Evolutionary conservation across 2,797 vertebrate genomes (phyloP).

Genomic region (Sebastes wilsoni): DNA sequence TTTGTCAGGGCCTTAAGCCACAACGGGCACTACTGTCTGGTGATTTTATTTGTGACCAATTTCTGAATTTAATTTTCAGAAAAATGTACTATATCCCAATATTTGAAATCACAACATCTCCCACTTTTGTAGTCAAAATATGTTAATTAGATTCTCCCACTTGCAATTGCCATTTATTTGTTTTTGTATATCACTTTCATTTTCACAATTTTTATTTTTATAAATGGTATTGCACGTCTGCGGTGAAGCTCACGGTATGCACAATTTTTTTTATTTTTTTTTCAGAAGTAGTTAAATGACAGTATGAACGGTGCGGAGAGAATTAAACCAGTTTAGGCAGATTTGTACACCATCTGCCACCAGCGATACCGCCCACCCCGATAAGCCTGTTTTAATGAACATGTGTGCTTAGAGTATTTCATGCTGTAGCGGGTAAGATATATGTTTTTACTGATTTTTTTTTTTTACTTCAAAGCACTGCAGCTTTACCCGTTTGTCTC

Average conservation of each 20-base stretch:
- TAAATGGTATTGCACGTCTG: not conserved
- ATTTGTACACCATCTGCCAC: constrained; percentile 12
- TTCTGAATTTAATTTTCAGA: not conserved
- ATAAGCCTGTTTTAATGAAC: not conserved
- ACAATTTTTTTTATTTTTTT: not conserved
- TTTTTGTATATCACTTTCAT: not conserved
- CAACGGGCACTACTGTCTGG: not conserved
- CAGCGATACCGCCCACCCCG: not conserved
- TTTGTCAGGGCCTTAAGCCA: not conserved
- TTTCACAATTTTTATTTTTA: not conserved
- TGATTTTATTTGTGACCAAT: not conserved
- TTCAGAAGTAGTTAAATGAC: not conserved
- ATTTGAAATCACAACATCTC: not conserved
- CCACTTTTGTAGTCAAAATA: no score
- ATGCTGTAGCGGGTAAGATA: not conserved
- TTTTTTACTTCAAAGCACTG: not conserved
- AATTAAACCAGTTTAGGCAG: constrained; percentile 7
- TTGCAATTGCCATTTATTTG: not conserved
- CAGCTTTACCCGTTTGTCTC: not conserved
- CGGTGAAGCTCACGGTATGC: not conserved
- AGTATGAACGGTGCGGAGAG: not conserved
- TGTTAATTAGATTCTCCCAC: not conserved
- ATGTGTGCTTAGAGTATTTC: not conserved
- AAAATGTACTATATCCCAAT: not conserved
- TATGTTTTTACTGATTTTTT: not conserved